These are phyloP conservation scores for Agrotis clavis DNA, from an alignment of 2,888 invertebrate genomes.

Conservation along the genomic window DNA sequence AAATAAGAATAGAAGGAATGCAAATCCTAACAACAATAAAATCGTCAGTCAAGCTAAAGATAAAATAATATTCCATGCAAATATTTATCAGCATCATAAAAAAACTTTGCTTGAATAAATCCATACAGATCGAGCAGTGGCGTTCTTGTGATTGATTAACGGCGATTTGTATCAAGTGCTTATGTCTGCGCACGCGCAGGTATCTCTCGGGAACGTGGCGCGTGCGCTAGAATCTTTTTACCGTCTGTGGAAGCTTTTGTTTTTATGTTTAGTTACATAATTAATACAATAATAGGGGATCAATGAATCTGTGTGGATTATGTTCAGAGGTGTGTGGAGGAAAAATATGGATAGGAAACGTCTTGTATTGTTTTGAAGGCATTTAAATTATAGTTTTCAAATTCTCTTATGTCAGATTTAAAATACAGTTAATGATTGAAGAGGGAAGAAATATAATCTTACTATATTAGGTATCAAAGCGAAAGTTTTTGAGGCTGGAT, in stretches of 20 bases:
- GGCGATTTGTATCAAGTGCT: conserved; percentile 60
- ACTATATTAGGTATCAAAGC: too few species aligned
- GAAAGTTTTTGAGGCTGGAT: too few species aligned
- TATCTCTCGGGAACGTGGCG: conserved; percentile 34
- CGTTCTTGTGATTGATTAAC: conserved; percentile 61
- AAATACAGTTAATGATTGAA: too few species aligned
- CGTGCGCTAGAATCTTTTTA: conserved; percentile 59
- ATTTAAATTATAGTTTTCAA: neutral
- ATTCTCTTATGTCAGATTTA: too few species aligned
- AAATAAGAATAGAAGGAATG: too few species aligned
- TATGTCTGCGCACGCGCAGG: conserved; percentile 64
- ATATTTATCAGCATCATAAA: conserved; percentile 7
- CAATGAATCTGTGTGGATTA: neutral
- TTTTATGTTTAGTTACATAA: conserved; percentile 6
- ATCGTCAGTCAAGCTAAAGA: neutral
- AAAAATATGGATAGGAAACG: neutral
- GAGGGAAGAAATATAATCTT: too few species aligned
- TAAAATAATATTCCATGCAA: conserved; percentile 2
- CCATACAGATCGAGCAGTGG: conserved; percentile 30
- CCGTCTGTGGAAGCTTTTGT: conserved; percentile 34
- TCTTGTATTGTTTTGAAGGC: neutral
- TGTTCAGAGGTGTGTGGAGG: neutral
- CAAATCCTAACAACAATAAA: neutral
- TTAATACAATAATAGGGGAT: conserved; percentile 13
- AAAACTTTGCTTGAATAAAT: conserved; percentile 45